phyloP scores from a whole-genome alignment of 2,797 vertebrate species.

The Phoebastria nigripes region DNA sequence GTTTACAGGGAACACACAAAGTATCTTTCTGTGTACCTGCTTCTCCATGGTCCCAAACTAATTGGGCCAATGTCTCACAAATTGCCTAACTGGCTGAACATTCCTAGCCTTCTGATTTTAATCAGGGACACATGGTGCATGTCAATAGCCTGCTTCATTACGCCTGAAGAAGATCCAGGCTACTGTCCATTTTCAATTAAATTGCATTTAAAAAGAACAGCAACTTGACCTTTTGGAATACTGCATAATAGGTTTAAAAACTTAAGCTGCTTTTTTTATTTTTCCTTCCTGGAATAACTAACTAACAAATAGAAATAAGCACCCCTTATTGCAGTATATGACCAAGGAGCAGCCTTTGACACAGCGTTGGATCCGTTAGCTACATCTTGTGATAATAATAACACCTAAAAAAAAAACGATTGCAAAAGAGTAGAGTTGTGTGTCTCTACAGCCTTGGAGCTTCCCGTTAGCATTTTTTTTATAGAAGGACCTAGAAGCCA shows the following conservation, averaged over 20 bases:
- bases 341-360: neutral
- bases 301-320: neutral
- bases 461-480: neutral
- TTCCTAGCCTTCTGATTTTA: conserved; percentile 44
- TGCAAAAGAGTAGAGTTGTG: neutral
- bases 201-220: conserved; percentile 37
- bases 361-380: neutral
- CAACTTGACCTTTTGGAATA: conserved; percentile 50
- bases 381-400: neutral
- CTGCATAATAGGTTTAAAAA: conserved; percentile 47
- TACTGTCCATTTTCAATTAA: conserved; percentile 50
- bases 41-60: conserved; percentile 14
- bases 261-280: neutral
- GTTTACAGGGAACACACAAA: neutral
- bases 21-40: neutral
- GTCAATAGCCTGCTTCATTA: conserved; percentile 54
- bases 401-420: neutral
- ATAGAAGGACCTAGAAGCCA: neutral
- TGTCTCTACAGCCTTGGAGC: neutral
- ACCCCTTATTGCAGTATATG: neutral
- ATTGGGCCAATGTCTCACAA: conserved; percentile 31
- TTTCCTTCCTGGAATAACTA: neutral
- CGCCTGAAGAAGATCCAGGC: neutral
- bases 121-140: conserved; percentile 25
- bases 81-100: conserved; percentile 47